These are phyloP conservation scores for Hapalemur alaotrensis DNA, from an alignment of 2,797 vertebrate species.

Conservation along the genomic window DNA sequence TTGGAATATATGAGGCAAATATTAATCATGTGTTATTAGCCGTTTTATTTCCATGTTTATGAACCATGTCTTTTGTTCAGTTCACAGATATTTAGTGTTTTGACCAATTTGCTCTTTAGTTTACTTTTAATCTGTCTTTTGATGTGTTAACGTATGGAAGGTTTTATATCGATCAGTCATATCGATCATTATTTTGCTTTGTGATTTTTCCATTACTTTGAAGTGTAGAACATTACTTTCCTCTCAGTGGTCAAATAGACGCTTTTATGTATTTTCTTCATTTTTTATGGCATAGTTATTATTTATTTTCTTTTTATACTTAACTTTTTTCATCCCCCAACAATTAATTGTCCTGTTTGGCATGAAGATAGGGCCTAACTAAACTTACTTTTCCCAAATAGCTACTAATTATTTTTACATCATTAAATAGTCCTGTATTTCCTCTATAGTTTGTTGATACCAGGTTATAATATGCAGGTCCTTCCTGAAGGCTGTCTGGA, in stretches of 20 bases:
- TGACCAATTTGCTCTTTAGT: background rate
- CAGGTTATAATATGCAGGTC: background rate
- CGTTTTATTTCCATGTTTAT: constrained; percentile 4
- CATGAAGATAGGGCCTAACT: background rate
- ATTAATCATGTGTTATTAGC: background rate
- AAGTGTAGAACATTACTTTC: background rate
- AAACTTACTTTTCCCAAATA: background rate
- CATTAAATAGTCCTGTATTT: background rate
- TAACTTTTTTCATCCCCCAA: background rate
- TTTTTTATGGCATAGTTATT: background rate
- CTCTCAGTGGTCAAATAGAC: background rate
- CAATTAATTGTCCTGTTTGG: background rate
- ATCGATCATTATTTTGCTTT: background rate
- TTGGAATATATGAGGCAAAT: background rate
- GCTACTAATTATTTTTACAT: background rate
- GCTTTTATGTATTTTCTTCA: background rate
- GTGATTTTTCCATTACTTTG: background rate
- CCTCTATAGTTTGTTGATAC: background rate
- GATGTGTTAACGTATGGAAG: background rate
- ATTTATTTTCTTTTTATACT: background rate
- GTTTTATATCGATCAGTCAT: background rate
- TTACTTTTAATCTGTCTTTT: background rate
- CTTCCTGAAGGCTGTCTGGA: background rate
- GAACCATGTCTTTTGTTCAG: background rate
- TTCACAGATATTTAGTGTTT: background rate